phyloP scores from a whole-genome alignment of 2,797 vertebrate species.

The Acropternis orthonyx region DNA sequence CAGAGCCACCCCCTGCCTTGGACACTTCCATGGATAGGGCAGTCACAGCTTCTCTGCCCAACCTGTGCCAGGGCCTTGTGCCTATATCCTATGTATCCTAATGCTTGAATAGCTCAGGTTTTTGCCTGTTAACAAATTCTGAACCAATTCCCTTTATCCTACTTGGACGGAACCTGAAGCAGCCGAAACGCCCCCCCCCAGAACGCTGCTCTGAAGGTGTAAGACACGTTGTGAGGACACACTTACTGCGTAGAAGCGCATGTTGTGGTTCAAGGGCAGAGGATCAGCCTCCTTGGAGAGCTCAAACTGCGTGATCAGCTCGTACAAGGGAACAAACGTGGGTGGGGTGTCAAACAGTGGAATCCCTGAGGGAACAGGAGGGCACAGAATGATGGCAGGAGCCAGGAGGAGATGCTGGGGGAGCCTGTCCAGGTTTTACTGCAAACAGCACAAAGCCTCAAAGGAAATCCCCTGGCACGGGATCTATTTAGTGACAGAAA shows the following conservation, averaged over 20 bases:
- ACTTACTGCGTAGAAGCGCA: conserved; percentile 96
- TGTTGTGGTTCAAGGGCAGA: conserved; percentile 81
- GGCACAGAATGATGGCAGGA: background rate
- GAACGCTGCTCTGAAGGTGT: accelerated
- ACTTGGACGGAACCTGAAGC: background rate
- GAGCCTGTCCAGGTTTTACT: background rate
- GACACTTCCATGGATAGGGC: background rate
- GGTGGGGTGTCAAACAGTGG: conserved; percentile 88
- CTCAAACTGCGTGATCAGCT: conserved; percentile 92
- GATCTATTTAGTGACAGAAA: too few species aligned
- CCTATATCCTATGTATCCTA: background rate
- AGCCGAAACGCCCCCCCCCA: background rate
- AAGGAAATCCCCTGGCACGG: accelerated
- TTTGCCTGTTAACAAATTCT: background rate
- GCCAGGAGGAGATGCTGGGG: background rate
- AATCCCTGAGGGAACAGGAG: conserved; percentile 80
- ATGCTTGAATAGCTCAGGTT: accelerated
- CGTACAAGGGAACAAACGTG: conserved; percentile 86
- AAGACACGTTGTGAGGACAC: accelerated
- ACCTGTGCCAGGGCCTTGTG: background rate
- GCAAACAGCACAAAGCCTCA: background rate
- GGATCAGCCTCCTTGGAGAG: conserved; percentile 83
- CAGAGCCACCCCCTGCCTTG: background rate
- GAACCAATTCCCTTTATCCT: background rate
- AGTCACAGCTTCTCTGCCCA: background rate